Conservation (phyloP, 2,888 invertebrate genomes). For the Diloba caeruleocephala region DNA sequence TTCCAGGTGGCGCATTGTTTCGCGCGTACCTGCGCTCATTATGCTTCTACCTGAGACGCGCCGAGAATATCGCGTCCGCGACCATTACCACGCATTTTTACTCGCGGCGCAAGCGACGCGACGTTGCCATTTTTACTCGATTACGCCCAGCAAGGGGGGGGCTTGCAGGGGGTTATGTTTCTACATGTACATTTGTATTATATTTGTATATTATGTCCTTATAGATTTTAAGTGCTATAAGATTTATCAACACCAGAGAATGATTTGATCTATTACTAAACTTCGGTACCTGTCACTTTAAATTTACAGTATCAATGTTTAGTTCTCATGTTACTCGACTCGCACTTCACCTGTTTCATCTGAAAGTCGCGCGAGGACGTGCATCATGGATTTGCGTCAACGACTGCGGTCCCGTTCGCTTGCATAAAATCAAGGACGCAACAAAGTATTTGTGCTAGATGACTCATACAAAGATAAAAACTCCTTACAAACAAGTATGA, state of each 20-base stretch:
- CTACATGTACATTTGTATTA: too few relatives aligned
- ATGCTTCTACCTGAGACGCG: conserved; percentile 63
- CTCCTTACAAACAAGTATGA: neutral
- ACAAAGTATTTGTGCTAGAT: conserved; percentile 11
- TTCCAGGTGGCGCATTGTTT: conserved; percentile 51
- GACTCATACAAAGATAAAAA: conserved; percentile 14
- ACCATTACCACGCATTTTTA: conserved; percentile 47
- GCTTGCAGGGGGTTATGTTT: conserved; percentile 15
- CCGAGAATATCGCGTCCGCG: conserved; percentile 43
- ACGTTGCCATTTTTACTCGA: conserved; percentile 36
- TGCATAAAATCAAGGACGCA: conserved; percentile 37
- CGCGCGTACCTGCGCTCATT: conserved; percentile 67
- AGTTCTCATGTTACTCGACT: too few relatives aligned
- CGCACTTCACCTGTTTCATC: conserved; percentile 25
- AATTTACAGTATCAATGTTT: too few relatives aligned
- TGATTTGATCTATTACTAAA: too few relatives aligned
- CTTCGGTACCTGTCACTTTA: too few relatives aligned
- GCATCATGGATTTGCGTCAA: conserved; percentile 31
- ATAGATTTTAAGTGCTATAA: too few relatives aligned
- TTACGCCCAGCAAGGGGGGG: neutral
- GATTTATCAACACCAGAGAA: too few relatives aligned
- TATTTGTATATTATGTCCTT: too few relatives aligned
- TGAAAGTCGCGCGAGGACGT: conserved; percentile 31
- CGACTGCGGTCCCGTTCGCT: conserved; percentile 30
- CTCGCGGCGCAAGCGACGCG: conserved; percentile 25